phyloP scores from a whole-genome alignment of 2,888 invertebrate species.

The Orthosia gracilis region DNA sequence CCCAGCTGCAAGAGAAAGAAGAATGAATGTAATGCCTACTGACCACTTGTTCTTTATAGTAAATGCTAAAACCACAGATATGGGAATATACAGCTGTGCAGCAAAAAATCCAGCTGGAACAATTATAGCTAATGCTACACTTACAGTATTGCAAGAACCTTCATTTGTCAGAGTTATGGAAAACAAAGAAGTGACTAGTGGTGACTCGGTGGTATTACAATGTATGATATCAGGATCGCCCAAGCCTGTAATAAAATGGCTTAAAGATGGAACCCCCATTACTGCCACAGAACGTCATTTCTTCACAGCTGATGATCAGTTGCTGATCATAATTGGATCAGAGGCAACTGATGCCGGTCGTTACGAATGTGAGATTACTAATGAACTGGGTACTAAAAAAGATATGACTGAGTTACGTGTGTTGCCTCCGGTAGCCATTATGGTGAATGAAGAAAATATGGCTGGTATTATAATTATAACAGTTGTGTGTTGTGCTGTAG shows the following conservation, averaged over 20 bases:
- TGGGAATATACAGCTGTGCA: slow-evolving; percentile 98
- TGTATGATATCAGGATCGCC: slow-evolving; percentile 97
- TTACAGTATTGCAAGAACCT: slow-evolving; percentile 96
- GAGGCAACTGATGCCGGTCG: slow-evolving; percentile 95
- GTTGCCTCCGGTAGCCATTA: slow-evolving; percentile 91
- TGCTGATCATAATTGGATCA: slow-evolving; percentile 96
- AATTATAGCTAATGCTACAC: slow-evolving; percentile 96
- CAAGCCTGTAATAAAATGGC: slow-evolving; percentile 95
- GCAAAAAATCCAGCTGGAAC: slow-evolving; percentile 97
- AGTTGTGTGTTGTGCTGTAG: slow-evolving; percentile 97
- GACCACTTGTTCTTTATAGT: slow-evolving; percentile 98
- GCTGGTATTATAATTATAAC: slow-evolving; percentile 97
- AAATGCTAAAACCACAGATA: slow-evolving; percentile 97
- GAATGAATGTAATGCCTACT: slow-evolving; percentile 97
- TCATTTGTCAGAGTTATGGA: slow-evolving; percentile 96
- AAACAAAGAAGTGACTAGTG: slow-evolving; percentile 95
- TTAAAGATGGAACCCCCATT: slow-evolving; percentile 95
- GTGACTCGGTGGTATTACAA: slow-evolving; percentile 96
- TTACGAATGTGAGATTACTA: slow-evolving; percentile 97
- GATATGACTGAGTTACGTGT: slow-evolving; percentile 94
- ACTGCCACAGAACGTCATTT: slow-evolving; percentile 95
- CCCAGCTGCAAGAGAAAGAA: slow-evolving; percentile 97
- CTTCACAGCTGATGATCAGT: slow-evolving; percentile 96
- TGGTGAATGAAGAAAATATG: slow-evolving; percentile 94
- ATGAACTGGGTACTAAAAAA: slow-evolving; percentile 95